phyloP scores from a whole-genome alignment of 2,113 vertebrate species.

The Antechinus flavipes region DNA sequence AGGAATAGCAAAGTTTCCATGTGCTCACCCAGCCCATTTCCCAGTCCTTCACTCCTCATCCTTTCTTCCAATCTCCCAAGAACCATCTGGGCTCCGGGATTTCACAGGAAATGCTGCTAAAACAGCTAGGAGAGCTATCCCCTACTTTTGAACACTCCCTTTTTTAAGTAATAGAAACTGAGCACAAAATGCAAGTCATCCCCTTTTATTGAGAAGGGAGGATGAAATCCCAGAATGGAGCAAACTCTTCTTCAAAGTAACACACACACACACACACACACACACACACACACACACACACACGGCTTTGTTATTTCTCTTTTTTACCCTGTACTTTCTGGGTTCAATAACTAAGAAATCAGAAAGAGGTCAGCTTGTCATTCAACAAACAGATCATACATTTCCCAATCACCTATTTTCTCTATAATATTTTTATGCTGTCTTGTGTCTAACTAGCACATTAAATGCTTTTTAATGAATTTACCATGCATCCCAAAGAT shows the following conservation, averaged over 20 bases:
- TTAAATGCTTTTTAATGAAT: not conserved
- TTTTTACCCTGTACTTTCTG: not conserved
- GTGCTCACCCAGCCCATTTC: not conserved
- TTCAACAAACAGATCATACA: not conserved
- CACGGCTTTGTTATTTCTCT: not conserved
- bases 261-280: not conserved
- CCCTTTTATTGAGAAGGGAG: not conserved
- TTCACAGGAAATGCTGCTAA: not conserved
- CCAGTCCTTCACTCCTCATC: not conserved
- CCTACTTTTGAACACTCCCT: not conserved
- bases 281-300: not conserved
- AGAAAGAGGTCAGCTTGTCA: not conserved
- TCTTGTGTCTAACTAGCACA: not conserved
- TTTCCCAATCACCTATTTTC: not conserved
- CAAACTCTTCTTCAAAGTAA: not conserved
- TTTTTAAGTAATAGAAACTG: not conserved
- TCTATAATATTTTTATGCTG: not conserved
- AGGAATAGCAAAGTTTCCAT: not conserved
- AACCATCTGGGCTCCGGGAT: not conserved
- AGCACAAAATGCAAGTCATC: not conserved
- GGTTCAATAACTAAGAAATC: not conserved
- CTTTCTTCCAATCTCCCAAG: not conserved
- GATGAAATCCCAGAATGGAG: not conserved
- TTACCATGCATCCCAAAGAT: not conserved
- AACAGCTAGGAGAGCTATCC: not conserved